Evolutionary conservation across 2,888 invertebrate species (phyloP).

Genomic region (Pollenia angustigena): DNA sequence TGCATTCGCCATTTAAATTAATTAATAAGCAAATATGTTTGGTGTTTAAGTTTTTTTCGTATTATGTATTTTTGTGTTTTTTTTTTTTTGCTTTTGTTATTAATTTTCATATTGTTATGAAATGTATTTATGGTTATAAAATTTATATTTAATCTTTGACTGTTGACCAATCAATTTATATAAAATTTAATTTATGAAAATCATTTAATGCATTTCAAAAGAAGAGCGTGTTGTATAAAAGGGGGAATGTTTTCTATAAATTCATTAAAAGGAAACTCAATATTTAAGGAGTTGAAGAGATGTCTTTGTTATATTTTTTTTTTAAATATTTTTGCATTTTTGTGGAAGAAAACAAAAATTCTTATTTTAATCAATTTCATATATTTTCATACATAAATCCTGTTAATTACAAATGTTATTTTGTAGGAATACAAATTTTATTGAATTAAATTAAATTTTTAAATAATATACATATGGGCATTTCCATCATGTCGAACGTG

Average conservation of each 20-base stretch:
- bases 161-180: slow-evolving; percentile 49
- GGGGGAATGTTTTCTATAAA: neutral
- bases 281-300: too few species aligned
- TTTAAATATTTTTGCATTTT: too few species aligned
- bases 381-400: too few species aligned
- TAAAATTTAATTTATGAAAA: slow-evolving; percentile 16
- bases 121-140: slow-evolving; percentile 44
- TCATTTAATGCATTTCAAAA: slow-evolving; percentile 5
- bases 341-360: too few species aligned
- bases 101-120: slow-evolving; percentile 55
- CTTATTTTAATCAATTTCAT: too few species aligned
- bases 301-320: too few species aligned
- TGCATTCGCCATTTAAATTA: neutral
- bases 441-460: too few species aligned
- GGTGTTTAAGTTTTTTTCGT: neutral
- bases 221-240: slow-evolving; percentile 21
- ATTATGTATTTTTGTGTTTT: neutral
- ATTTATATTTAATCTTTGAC: slow-evolving; percentile 56
- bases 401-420: too few species aligned
- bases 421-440: too few species aligned
- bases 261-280: neutral
- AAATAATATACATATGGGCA: too few species aligned
- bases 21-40: slow-evolving; percentile 34
- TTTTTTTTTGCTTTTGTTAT: slow-evolving; percentile 31
- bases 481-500: too few species aligned